phyloP scores from a whole-genome alignment of 2,797 vertebrate genomes.

The Gymnopithys bicolor region DNA sequence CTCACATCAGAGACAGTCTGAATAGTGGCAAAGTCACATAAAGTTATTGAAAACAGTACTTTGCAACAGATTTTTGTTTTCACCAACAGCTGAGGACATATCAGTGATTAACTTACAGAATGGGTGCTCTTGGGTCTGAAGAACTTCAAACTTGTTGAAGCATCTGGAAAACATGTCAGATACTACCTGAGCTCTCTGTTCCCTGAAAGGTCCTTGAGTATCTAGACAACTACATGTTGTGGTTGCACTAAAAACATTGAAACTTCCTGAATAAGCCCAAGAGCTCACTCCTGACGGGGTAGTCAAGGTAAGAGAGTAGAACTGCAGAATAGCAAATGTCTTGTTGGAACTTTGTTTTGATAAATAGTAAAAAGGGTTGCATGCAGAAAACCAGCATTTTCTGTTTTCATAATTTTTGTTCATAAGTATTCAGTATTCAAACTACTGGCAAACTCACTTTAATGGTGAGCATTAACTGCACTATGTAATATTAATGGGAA shows the following conservation, averaged over 20 bases:
- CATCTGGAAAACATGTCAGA: constrained; percentile 4
- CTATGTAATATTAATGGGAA: background rate
- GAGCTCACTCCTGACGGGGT: background rate
- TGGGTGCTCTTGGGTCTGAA: constrained; percentile 15
- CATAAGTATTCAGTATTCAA: background rate
- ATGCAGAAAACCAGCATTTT: background rate
- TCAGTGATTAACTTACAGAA: constrained; percentile 21
- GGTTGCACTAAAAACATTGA: background rate
- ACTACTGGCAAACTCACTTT: background rate
- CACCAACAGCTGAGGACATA: constrained; percentile 21
- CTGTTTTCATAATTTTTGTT: background rate
- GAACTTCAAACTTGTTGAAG: constrained; percentile 11
- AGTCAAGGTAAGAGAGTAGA: background rate
- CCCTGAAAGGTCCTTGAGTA: background rate
- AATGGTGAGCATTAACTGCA: background rate
- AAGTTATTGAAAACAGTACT: background rate
- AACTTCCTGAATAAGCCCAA: background rate
- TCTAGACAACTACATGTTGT: background rate
- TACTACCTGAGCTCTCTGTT: background rate
- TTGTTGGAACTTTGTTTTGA: background rate
- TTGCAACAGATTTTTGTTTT: constrained; percentile 59
- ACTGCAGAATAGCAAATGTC: background rate
- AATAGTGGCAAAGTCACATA: background rate
- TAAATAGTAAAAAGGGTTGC: background rate
- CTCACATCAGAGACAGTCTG: background rate